Evolutionary conservation across 2,797 vertebrate genomes (phyloP).

Genomic region (Bovichtus diacanthus): DNA sequence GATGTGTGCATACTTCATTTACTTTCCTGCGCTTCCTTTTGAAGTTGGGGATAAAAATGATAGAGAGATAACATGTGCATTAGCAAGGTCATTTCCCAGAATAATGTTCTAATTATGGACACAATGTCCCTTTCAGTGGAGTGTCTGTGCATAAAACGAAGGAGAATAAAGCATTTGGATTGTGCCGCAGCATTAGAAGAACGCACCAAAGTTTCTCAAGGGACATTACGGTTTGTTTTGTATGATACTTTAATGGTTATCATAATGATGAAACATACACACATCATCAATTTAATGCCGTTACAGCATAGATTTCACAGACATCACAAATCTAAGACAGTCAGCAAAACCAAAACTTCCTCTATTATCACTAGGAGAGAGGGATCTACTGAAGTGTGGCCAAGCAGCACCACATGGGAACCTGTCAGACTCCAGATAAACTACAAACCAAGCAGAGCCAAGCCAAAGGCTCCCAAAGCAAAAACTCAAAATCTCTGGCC

Average conservation of each 20-base stretch:
- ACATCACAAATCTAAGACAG: background rate
- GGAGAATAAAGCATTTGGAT: background rate
- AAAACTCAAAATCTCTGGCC: conserved; percentile 39
- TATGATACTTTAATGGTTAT: background rate
- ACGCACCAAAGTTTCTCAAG: background rate
- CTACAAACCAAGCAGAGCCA: conserved; percentile 31
- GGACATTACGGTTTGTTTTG: background rate
- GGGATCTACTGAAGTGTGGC: conserved; percentile 19
- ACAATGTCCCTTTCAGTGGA: background rate
- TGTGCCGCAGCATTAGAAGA: background rate
- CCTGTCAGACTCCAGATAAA: conserved; percentile 27
- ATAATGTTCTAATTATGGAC: conserved; percentile 26
- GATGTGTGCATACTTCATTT: conserved; percentile 35
- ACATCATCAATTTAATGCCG: background rate
- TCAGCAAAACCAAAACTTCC: background rate
- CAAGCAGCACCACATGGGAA: conserved; percentile 18
- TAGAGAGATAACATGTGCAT: conserved; percentile 39
- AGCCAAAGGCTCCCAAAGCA: conserved; percentile 39
- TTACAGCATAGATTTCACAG: conserved; percentile 3
- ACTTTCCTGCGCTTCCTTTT: conserved; percentile 32
- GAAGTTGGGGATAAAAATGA: conserved; percentile 30
- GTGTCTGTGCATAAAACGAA: conserved; percentile 22
- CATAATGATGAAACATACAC: background rate
- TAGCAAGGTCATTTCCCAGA: conserved; percentile 36
- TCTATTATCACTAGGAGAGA: conserved; percentile 9